Conservation (phyloP, 2,888 invertebrate species). For the Synergus itoensis region DNA sequence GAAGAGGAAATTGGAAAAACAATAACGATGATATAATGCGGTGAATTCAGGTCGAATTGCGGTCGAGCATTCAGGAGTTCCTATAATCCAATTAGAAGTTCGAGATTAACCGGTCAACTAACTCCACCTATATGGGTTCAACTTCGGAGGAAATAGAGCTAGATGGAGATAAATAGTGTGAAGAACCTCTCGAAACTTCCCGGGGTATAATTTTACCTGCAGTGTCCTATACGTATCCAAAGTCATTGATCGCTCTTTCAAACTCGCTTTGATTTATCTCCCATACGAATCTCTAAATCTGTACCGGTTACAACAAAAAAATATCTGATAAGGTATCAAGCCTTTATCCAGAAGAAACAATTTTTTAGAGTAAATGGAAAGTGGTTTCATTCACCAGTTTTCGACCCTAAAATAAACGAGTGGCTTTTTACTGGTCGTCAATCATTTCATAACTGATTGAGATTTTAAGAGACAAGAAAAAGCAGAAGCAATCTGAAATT, state of each 20-base stretch:
- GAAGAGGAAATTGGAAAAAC: conserved; percentile 25
- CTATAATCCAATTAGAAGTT: conserved; percentile 58
- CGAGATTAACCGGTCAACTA: conserved; percentile 56
- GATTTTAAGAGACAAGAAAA: not conserved
- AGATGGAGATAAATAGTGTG: conserved; percentile 33
- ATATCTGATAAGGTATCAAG: too few relatives aligned
- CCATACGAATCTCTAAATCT: not conserved
- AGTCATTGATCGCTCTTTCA: conserved; percentile 27
- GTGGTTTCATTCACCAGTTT: too few relatives aligned
- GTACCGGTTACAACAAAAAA: not conserved
- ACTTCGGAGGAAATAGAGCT: conserved; percentile 30
- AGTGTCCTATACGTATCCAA: not conserved
- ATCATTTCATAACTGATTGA: not conserved
- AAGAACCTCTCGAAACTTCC: conserved; percentile 16
- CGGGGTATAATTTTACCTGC: conserved; percentile 14
- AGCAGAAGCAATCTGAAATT: not conserved
- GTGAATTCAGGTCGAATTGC: conserved; percentile 42
- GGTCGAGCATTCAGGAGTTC: conserved; percentile 52
- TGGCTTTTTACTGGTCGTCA: not conserved
- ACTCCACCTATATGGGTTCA: conserved; percentile 45
- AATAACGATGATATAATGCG: conserved; percentile 31
- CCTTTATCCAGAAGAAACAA: too few relatives aligned
- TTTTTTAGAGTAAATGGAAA: too few relatives aligned
- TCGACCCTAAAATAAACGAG: too few relatives aligned
- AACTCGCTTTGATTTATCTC: conserved; percentile 11